phyloP scores from a whole-genome alignment of 1,140 invertebrate species.

The Drosophila pallidifrons region DNA sequence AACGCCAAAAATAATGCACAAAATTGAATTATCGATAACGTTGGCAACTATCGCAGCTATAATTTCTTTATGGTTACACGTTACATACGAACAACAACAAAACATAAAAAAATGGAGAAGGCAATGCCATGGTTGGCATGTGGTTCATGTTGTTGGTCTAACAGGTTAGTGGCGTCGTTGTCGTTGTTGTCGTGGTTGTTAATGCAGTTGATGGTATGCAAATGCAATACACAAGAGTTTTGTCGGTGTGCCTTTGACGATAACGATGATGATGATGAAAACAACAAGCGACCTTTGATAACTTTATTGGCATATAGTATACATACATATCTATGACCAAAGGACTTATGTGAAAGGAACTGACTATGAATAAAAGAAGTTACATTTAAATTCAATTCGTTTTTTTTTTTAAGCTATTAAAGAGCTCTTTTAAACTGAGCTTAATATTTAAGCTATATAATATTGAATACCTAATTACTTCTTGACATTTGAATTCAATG shows the following conservation, averaged over 20 bases:
- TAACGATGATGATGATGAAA: constrained; percentile 10
- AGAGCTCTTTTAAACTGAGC: no score
- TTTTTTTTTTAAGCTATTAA: no score
- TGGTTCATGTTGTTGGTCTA: constrained; percentile 26
- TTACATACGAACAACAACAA: constrained; percentile 5
- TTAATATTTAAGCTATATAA: no score
- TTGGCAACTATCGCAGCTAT: constrained; percentile 69
- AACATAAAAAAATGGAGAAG: not conserved
- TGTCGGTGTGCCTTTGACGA: constrained; percentile 29
- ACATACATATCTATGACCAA: not conserved
- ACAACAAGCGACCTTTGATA: constrained; percentile 55
- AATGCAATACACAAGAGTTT: constrained; percentile 62
- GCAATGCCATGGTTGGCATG: constrained; percentile 24
- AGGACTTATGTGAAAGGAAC: no score
- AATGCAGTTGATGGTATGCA: constrained; percentile 67
- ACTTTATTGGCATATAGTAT: constrained; percentile 56
- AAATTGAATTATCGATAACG: constrained; percentile 81
- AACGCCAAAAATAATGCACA: constrained; percentile 81
- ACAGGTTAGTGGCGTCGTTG: not conserved
- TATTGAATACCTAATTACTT: no score
- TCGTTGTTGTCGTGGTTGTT: constrained; percentile 19
- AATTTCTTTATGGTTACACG: constrained; percentile 80
- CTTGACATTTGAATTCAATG: no score
- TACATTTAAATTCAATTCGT: no score
- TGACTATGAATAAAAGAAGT: no score